These are phyloP conservation scores for Catalaphyllia jardinei DNA, from an alignment of 64 coral and sea anemone species.

Conservation along the genomic window DNA sequence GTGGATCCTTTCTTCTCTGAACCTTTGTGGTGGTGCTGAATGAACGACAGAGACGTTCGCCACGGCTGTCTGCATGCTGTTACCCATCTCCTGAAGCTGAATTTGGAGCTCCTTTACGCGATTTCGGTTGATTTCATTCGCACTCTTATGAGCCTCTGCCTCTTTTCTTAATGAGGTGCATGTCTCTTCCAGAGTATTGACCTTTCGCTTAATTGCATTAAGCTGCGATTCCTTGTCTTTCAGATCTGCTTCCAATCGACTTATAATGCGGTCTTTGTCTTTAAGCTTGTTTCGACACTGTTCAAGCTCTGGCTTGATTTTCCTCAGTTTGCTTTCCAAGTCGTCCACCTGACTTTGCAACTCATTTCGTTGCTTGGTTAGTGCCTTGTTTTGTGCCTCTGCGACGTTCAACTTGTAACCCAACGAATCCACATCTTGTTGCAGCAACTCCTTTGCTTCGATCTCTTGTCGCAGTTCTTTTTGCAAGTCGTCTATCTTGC, in stretches of 20 bases:
- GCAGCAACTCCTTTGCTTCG: slow-evolving; percentile 65
- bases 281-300: slow-evolving; percentile 82
- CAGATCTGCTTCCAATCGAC: slow-evolving; percentile 47
- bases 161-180: slow-evolving; percentile 65
- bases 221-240: slow-evolving; percentile 65
- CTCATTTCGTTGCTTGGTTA: slow-evolving; percentile 66
- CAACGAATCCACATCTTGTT: slow-evolving; percentile 64
- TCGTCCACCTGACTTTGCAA: slow-evolving; percentile 57
- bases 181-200: slow-evolving; percentile 44
- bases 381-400: slow-evolving; percentile 55
- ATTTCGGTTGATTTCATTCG: slow-evolving; percentile 64
- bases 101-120: slow-evolving; percentile 67
- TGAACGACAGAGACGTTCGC: slow-evolving; percentile 3
- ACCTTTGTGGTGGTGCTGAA: slow-evolving; percentile 41
- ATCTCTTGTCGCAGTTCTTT: slow-evolving; percentile 53
- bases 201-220: slow-evolving; percentile 57
- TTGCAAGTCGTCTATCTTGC: slow-evolving; percentile 41
- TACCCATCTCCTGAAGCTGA: slow-evolving; percentile 61
- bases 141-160: slow-evolving; percentile 64
- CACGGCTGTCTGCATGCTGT: not conserved
- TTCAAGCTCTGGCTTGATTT: slow-evolving; percentile 66
- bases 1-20: slow-evolving; percentile 16
- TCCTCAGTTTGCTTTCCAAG: slow-evolving; percentile 59
- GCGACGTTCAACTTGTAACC: slow-evolving; percentile 73
- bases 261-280: slow-evolving; percentile 76